Base-by-base conservation (phyloP, 2,113 vertebrate genomes). In the Rhea pennata region DNA sequence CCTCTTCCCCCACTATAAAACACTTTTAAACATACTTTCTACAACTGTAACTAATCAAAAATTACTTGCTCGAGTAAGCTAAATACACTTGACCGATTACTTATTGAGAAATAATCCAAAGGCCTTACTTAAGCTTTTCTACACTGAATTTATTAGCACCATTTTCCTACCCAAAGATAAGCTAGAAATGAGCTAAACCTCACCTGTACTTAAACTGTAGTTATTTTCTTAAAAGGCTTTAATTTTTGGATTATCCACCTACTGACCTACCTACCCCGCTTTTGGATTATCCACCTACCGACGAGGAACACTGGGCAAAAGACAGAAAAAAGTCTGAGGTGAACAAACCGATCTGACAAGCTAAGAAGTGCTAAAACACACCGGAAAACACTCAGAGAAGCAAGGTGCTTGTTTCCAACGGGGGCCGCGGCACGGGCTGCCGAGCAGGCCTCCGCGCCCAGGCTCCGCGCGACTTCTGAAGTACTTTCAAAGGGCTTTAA, bases 341-440 rank as follows among this genome's bases (percentile, higher is more conserved):
- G 24, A 31, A 11, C 1, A 10, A 26, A 12, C 19, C 9, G 22
- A 15, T 1, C 12, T 1, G 11, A 42, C 7, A 4, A 29, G 27
- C 10, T 1, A 2, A 15, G 14, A 17, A 17, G 33, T 4, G 48
- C 24, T 21, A 0, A 12, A 61, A 6, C 4, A 3, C 5, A 27
- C 24, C 17, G 65, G 19, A 9, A 3, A 6, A 33, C 51, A 56
- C 16, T 1, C 5, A 3, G 56, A 23, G 56, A 33, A 9, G 17
- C 16, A 10, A 58, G 21, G 31, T n/a, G 6, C 4, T 0, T 17
- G 14, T 19, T 39, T 16, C 26, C 3, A 6, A 9, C 1, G 6
- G 27, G 4, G 62, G 23, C 1, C 51, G 12, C 0, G 31, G 67
- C 58, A 10, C 36, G 4, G 31, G 78, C 46, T 16, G 50, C 53